A percentile compares a stretch with the other conserved stretches of the same genome.
Evolutionary conservation across 2,113 vertebrate species (phyloP).

Genomic region (Columba livia): DNA sequence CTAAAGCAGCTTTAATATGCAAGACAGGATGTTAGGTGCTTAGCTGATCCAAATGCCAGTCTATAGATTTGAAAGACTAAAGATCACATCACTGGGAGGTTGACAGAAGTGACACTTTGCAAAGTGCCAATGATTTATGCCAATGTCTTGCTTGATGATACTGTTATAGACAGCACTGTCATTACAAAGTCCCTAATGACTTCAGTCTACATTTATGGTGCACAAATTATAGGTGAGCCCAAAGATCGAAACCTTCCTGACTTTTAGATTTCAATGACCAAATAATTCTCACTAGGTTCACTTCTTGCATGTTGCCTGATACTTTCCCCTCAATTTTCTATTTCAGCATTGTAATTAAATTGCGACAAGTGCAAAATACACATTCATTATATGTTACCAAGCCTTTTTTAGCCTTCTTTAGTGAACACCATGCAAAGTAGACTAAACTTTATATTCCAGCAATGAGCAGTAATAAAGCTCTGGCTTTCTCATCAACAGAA

Average conservation of each 20-base stretch:
- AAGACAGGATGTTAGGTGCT: conserved; percentile 80
- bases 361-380: neutral
- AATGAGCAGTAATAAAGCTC: neutral
- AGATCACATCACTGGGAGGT: conserved; percentile 97
- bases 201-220: conserved; percentile 81
- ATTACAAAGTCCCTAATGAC: conserved; percentile 87
- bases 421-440: neutral
- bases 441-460: neutral
- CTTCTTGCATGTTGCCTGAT: conserved; percentile 5
- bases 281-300: conserved; percentile 68
- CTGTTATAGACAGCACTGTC: conserved; percentile 98
- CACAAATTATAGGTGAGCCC: conserved; percentile 92
- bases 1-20: conserved; percentile 90
- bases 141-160: conserved; percentile 89
- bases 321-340: neutral
- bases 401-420: neutral
- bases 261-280: conserved; percentile 79
- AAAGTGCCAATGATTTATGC: conserved; percentile 96
- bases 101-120: conserved; percentile 94
- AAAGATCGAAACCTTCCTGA: conserved; percentile 82
- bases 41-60: conserved; percentile 99
- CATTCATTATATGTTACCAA: neutral
- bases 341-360: conserved; percentile 11
- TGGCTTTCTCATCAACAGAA: neutral
- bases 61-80: conserved; percentile 99